Percentiles rank a stretch among this genome's conserved stretches.
Conservation (phyloP, 92 coral and sea anemone genomes). For the Zoanthus gigantus region DNA sequence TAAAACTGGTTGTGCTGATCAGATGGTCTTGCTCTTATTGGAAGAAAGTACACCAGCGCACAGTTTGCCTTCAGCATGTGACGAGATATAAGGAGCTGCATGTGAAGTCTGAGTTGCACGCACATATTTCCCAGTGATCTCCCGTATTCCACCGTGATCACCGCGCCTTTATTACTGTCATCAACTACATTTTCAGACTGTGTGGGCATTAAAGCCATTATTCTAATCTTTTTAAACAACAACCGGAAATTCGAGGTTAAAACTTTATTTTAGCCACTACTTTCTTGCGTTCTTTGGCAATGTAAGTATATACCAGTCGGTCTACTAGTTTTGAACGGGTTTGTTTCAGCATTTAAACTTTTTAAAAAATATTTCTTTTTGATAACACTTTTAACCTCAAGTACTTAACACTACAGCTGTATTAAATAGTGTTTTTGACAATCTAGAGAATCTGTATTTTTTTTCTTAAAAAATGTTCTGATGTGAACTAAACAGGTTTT, state of each 20-base stretch:
- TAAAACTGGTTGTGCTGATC: too few species aligned
- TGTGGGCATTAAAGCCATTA: slow-evolving; percentile 6
- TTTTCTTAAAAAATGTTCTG: too few species aligned
- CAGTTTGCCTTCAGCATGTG: slow-evolving; percentile 13
- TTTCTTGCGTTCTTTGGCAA: not conserved
- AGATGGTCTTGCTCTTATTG: too few species aligned
- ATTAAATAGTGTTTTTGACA: too few species aligned
- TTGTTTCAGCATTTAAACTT: not conserved
- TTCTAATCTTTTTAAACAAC: slow-evolving; percentile 22
- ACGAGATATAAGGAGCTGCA: not conserved
- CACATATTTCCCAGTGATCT: not conserved
- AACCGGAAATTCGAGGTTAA: slow-evolving; percentile 27
- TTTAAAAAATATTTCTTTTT: not conserved
- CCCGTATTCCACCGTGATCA: not conserved
- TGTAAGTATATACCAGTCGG: not conserved
- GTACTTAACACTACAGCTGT: too few species aligned
- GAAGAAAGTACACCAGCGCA: not conserved
- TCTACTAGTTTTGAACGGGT: not conserved
- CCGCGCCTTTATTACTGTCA: slow-evolving; percentile 26
- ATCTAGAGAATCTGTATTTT: too few species aligned
- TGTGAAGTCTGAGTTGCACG: slow-evolving; percentile 1
- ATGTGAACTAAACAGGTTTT: too few species aligned
- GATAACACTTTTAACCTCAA: not conserved
- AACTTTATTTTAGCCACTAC: slow-evolving; percentile 1
- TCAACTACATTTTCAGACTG: not conserved